phyloP scores from a whole-genome alignment of 2,888 invertebrate genomes.

The Meloe dianella region DNA sequence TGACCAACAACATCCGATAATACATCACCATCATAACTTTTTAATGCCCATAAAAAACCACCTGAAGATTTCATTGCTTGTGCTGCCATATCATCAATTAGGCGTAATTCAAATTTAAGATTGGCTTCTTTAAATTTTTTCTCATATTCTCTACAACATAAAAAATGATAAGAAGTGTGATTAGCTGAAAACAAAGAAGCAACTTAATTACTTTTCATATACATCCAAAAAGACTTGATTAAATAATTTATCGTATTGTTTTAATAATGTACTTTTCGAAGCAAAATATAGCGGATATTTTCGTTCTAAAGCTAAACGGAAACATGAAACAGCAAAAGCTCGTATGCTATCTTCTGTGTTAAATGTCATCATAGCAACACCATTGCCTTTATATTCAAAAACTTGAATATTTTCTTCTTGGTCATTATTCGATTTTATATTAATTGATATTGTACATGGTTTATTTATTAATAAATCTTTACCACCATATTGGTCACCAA shows the following conservation, averaged over 20 bases:
- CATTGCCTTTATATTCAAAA: slow-evolving; percentile 72
- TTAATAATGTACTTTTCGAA: slow-evolving; percentile 86
- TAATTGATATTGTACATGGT: slow-evolving; percentile 27
- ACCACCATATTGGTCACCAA: slow-evolving; percentile 87
- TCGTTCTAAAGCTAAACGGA: slow-evolving; percentile 81
- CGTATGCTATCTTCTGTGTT: slow-evolving; percentile 83
- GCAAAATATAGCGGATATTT: slow-evolving; percentile 85
- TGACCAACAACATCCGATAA: slow-evolving; percentile 83
- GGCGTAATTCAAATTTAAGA: slow-evolving; percentile 85
- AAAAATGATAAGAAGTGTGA: not conserved
- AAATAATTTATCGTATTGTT: slow-evolving; percentile 83
- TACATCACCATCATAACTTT: slow-evolving; percentile 89
- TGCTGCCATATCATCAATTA: slow-evolving; percentile 90
- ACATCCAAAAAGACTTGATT: slow-evolving; percentile 88
- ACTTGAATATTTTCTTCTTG: slow-evolving; percentile 62
- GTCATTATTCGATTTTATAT: slow-evolving; percentile 67
- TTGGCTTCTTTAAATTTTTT: slow-evolving; percentile 71
- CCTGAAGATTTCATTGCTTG: slow-evolving; percentile 80
- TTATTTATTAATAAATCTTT: slow-evolving; percentile 70
- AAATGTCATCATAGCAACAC: slow-evolving; percentile 84
- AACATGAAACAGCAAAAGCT: slow-evolving; percentile 82
- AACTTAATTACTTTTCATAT: slow-evolving; percentile 68
- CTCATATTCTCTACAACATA: slow-evolving; percentile 67
- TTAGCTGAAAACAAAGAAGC: not conserved
- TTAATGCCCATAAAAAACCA: slow-evolving; percentile 88